Evolutionary conservation across 2,113 vertebrate genomes (phyloP).

Genomic region (Empidonax alnorum): DNA sequence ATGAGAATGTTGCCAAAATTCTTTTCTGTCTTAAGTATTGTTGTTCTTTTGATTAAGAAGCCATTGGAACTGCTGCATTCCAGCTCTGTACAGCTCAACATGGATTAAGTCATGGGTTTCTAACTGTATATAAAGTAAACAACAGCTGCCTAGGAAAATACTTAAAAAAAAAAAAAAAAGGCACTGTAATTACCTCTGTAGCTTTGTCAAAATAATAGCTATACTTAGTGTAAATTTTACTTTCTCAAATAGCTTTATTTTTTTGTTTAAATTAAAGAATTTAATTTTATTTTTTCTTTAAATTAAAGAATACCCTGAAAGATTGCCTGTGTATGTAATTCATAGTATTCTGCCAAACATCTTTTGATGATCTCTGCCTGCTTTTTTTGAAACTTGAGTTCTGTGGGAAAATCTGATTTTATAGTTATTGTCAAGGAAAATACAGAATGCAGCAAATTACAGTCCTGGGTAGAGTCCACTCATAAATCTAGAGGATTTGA

Average conservation of each 20-base stretch:
- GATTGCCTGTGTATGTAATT: neutral
- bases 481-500: neutral
- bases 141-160: neutral
- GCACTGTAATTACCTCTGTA: neutral
- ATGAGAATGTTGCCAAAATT: neutral
- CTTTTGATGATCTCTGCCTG: neutral
- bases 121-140: neutral
- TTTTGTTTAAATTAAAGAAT: neutral
- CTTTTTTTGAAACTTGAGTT: neutral
- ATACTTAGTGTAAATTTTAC: neutral
- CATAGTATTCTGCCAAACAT: neutral
- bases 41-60: neutral
- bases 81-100: neutral
- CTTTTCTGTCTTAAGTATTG: neutral
- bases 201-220: neutral
- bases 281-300: no score
- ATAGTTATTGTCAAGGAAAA: neutral
- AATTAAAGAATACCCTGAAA: neutral
- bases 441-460: neutral
- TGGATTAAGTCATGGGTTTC: neutral
- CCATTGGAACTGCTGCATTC: neutral
- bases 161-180: neutral
- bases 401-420: neutral
- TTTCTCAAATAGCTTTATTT: neutral
- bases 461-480: neutral